Evolutionary conservation across 2,888 invertebrate species (phyloP), one percentile per base, ranked within the genome.

Genomic region (Neria commutata): DNA sequence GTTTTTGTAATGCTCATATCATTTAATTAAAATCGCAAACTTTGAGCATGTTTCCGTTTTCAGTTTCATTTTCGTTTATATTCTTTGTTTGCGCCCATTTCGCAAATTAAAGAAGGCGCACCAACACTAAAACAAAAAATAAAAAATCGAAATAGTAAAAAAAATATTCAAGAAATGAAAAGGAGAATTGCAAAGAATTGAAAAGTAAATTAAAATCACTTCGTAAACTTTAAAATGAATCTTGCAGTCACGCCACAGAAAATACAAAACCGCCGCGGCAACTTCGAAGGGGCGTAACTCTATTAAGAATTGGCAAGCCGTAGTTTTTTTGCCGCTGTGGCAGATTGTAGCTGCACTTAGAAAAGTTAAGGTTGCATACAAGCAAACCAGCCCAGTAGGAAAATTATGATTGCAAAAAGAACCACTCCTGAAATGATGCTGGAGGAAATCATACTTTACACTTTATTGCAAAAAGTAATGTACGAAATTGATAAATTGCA

Each of bases 1-100:
- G 53, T 58, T 58, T 54, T 70, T 73, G 72, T 67, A 68, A 70
- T 73, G 74, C 70, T 70, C 73, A 69, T 74, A 68, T 74, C 72
- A 73, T 73, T 71, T 70, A 74, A 71, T 75, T 73, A 72, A 74
- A 73, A 71, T 69, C 69, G 66, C 71, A 71, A 68, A 69, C 74
- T 75, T 75, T 67, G 74, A 72, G 65, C 74, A 74, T 70, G 71
- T 75, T 75, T 74, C 73, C 74, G 65, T 74, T 74, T 72, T 67
- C 66, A 61, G 70, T 72, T 50, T 49, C 42, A 26, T 21, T 54
- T 63, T 58, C 55, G 37, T 60, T 64, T 45, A 21, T 11, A 19
- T 58, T 40, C 25, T 63, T 71, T 68, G 69, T 33, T 34, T 37
- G 46, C 54, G 54, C 54, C 54, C 54, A 52, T 49, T 49, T 49